Conservation (phyloP, 2,113 vertebrate species). For the Tragelaphus imberbis region DNA sequence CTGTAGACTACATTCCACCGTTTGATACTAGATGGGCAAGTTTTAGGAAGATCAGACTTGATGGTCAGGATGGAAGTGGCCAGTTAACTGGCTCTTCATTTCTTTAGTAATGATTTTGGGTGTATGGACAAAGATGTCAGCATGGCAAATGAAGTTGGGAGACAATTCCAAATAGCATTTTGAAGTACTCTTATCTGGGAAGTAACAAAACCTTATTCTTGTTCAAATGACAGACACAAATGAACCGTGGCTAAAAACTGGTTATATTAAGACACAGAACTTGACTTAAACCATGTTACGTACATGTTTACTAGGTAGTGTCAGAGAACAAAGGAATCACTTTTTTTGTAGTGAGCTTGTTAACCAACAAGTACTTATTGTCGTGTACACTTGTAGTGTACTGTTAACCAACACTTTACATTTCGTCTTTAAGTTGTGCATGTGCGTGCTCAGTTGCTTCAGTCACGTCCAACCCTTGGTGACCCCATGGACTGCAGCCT, state of each 20-base stretch:
- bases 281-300: background rate
- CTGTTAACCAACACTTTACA: background rate
- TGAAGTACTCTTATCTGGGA: background rate
- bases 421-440: background rate
- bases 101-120: background rate
- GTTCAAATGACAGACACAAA: background rate
- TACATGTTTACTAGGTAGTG: background rate
- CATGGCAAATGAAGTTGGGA: background rate
- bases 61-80: background rate
- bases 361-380: background rate
- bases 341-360: background rate
- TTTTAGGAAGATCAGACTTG: background rate
- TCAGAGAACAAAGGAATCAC: background rate
- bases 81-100: background rate
- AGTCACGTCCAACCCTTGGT: background rate
- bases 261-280: background rate
- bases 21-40: background rate
- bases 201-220: background rate
- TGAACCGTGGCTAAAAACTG: background rate
- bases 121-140: background rate
- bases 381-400: background rate
- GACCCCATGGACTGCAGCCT: background rate
- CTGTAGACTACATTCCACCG: background rate
- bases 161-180: background rate
- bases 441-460: background rate